Evolutionary conservation across 2,797 vertebrate species (phyloP), one percentile per base, ranked within the genome.

Genomic region (Channallabes apus): DNA sequence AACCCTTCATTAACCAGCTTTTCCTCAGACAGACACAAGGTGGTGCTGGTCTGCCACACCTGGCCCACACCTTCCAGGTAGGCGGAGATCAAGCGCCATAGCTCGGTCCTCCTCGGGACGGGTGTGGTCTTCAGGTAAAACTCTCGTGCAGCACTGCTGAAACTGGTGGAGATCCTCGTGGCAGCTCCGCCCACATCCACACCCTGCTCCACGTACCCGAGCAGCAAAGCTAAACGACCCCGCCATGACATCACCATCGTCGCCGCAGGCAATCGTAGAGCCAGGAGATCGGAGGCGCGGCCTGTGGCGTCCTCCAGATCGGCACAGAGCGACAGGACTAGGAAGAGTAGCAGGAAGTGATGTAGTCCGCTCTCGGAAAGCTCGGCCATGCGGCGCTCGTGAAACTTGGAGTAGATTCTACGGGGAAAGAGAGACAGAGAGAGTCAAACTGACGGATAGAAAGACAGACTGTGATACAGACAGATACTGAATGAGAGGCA

Each of bases 331-430:
- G 96, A 96, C 90, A 99, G 92, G 81, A 97, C 91, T 59, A 99
- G 94, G 89, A 99, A 99, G 73, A 99, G 95, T 82, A 92, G 93
- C 91, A 99, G 95, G 88, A 99, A 99, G 93, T 99, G 97, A 91
- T 96, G 96, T 79, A 99, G 92, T 22, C 98, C 98, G 4, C 95
- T 91, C 91, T 98, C 97, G 0, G 96, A 97, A 85, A 99, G 91
- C 86, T 99, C 98, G 89, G 95, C 95, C 97, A 99, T 99, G 92
- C 97, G 97, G 90, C 94, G 97, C 61, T 95, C 93, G 87, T 98
- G 97, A 88, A 99, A 99, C 91, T 98, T 99, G 41, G 98, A 99
- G 93, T 97, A 99, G 93, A 99, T 97, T 92, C 98, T 99, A 35
- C 15, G 38, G 6, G n/a, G 20, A 62, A 17, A 73, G 51, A 18